Evolutionary conservation across 1,140 invertebrate genomes (phyloP), one percentile per base, ranked within the genome.

Genomic region (Psix sp.): DNA sequence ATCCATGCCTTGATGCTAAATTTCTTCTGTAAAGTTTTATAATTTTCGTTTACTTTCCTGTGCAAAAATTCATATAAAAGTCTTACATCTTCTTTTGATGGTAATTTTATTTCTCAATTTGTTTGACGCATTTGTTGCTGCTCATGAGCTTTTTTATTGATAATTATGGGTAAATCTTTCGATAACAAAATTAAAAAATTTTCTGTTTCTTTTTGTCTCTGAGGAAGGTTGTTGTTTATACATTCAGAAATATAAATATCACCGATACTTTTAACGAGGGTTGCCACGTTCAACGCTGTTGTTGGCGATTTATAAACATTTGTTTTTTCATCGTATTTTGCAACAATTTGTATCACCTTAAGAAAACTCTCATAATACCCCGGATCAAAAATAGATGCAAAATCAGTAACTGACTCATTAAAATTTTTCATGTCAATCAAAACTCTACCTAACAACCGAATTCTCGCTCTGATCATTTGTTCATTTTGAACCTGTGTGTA

Each of bases 1-100:
- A 43, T 33, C 46, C 52, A 67, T 13, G 31, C 33, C 10, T 65
- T 13, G 15, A 14, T 42, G 3, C 33, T 24, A 11, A 26, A 18
- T 17, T 72, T n/a, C 15, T 15, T 18, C 43, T 54, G 13, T 16
- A n/a, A n/a, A 62, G 39, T 43, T 3, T 14, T 1, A 29, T 40
- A 54, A 21, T 5, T 24, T 10, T 0, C 3, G 9, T 20, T 11
- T 5, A 42, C 7, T 7, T 62, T 62, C 15, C 7, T 7, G 17
- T 51, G n/a, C n/a, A 62, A 42, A 42, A 24, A 66, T n/a, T 29
- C 24, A 14, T 65, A 14, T n/a, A 74, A 21, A 21, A 24, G 35
- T 57, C 33, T 48, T 4, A 67, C 57, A 16, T 67, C 71, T 3
- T 57, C 26, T 0, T n/a, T 20, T 9, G 9, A 14, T 9, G 62